Evolutionary conservation across 1,140 invertebrate species (phyloP).

Genomic region (Atta texana): DNA sequence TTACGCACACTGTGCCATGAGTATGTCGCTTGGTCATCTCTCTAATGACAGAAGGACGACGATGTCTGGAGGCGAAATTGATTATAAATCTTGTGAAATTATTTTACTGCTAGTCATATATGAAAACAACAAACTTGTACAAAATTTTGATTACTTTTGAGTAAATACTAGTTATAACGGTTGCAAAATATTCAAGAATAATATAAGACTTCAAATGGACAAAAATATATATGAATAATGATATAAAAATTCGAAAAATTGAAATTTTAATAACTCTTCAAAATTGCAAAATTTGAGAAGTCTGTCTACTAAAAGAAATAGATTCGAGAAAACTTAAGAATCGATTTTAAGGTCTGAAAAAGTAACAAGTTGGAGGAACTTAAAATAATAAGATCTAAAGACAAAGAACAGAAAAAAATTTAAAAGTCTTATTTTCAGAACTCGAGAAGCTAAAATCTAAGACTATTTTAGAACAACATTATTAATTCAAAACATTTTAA

Average conservation of each 20-base stretch:
- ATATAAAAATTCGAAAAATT: neutral
- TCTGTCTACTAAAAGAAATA: neutral
- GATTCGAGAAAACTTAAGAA: neutral
- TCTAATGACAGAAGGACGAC: constrained; percentile 38
- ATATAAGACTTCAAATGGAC: no score
- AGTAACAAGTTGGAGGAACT: neutral
- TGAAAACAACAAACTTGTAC: neutral
- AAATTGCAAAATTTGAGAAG: neutral
- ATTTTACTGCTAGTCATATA: neutral
- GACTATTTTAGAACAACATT: neutral
- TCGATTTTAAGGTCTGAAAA: neutral
- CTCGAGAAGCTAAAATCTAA: neutral
- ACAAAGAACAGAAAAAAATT: neutral
- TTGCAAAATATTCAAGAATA: no score
- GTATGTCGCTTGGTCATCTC: constrained; percentile 36
- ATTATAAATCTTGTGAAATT: neutral
- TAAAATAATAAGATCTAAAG: neutral
- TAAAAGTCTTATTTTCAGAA: neutral
- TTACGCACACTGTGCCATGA: neutral
- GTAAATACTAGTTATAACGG: neutral
- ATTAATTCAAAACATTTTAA: neutral
- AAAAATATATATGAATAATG: no score
- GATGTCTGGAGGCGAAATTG: constrained; percentile 24
- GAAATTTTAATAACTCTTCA: neutral
- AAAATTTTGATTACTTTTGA: neutral